Conservation (phyloP, 2,113 vertebrate genomes). For the Rhinolophus sinicus region DNA sequence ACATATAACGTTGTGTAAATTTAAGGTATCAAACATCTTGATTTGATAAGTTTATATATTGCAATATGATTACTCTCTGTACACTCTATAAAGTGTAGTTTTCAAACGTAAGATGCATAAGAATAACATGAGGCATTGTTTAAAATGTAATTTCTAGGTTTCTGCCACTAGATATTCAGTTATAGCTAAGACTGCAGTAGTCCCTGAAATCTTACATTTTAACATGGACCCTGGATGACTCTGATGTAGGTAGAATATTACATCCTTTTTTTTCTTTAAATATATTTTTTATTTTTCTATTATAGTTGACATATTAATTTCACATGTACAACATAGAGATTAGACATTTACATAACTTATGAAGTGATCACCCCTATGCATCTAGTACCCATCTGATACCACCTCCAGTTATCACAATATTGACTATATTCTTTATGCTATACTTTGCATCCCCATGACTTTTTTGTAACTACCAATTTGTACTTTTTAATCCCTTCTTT, state of each 20-base stretch:
- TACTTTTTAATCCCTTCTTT: no score
- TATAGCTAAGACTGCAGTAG: background rate
- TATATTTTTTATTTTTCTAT: no score
- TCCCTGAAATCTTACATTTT: slow-evolving; percentile 25
- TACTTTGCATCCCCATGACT: no score
- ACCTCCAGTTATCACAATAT: no score
- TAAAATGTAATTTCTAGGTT: background rate
- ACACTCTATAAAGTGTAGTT: background rate
- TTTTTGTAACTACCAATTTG: no score
- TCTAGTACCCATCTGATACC: no score
- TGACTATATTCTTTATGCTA: no score
- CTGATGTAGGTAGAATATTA: background rate
- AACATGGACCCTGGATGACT: background rate
- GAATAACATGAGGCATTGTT: background rate
- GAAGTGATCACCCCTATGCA: no score
- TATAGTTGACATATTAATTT: no score
- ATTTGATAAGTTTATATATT: background rate
- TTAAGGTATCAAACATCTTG: background rate
- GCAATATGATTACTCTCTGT: background rate
- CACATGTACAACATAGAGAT: no score
- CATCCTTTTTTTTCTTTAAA: background rate
- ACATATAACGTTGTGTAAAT: background rate
- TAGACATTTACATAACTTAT: no score
- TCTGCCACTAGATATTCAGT: background rate
- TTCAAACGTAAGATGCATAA: background rate